Conservation (phyloP, 2,797 vertebrate species). For the Acomys russatus region DNA sequence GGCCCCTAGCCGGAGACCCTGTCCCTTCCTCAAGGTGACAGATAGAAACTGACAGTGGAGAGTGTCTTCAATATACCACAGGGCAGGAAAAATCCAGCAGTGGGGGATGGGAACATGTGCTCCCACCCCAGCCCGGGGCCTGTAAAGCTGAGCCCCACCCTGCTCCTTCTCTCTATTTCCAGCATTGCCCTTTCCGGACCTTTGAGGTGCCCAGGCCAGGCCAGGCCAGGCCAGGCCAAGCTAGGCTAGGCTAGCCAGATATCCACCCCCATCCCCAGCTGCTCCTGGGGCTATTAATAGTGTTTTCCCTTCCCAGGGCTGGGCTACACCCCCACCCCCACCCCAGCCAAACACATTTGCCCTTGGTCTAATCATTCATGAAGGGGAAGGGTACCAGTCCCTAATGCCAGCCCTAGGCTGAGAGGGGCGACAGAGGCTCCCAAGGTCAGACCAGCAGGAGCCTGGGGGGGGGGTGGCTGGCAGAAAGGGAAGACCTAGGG, state of each 20-base stretch:
- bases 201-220: slow-evolving; percentile 67
- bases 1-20: background rate
- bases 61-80: background rate
- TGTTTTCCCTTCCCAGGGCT: slow-evolving; percentile 60
- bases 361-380: slow-evolving; percentile 75
- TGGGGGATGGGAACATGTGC: background rate
- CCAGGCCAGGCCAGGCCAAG: slow-evolving; percentile 64
- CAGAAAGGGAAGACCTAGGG: background rate
- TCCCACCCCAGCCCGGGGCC: background rate
- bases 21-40: background rate
- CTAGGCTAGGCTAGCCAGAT: slow-evolving; percentile 64
- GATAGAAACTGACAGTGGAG: slow-evolving; percentile 1
- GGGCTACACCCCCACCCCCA: slow-evolving; percentile 20
- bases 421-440: background rate
- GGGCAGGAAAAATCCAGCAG: background rate
- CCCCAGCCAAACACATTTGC: slow-evolving; percentile 68
- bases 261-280: slow-evolving; percentile 75
- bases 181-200: slow-evolving; percentile 76
- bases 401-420: background rate
- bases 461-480: background rate
- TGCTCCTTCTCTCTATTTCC: slow-evolving; percentile 72
- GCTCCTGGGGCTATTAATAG: slow-evolving; percentile 83
- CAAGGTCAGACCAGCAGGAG: background rate
- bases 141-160: background rate
- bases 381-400: slow-evolving; percentile 32